Conservation (phyloP, 2,797 vertebrate genomes). For the Hafferia zeledoni region DNA sequence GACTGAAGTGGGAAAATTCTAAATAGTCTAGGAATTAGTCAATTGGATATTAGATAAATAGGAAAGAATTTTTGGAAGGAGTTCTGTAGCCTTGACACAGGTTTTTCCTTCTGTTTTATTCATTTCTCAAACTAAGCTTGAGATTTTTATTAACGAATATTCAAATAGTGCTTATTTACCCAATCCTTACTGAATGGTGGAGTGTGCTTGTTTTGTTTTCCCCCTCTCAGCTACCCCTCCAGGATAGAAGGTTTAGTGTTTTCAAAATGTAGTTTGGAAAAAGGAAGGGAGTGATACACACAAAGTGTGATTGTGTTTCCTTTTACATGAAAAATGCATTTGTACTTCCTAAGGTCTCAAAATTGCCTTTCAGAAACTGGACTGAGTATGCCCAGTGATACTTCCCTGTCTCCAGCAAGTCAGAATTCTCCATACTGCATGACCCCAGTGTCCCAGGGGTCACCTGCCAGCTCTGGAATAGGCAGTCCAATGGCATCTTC, state of each 20-base stretch:
- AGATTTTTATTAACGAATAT: neutral
- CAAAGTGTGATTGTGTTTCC: neutral
- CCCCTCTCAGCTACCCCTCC: accelerated
- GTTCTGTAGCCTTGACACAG: neutral
- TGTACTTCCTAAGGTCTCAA: neutral
- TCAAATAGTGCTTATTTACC: neutral
- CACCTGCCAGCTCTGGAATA: constrained; percentile 95
- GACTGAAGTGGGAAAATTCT: neutral
- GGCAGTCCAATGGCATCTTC: constrained; percentile 97
- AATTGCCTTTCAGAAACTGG: constrained; percentile 85
- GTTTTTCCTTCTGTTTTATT: neutral
- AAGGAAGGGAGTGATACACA: neutral
- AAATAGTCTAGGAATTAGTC: neutral
- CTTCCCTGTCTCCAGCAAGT: constrained; percentile 95
- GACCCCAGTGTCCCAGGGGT: constrained; percentile 97
- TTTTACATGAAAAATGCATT: neutral
- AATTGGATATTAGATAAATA: neutral
- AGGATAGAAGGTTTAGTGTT: neutral
- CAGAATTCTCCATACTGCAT: constrained; percentile 98
- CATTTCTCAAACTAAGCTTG: neutral
- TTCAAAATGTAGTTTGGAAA: neutral
- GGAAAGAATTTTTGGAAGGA: neutral
- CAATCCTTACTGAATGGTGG: neutral
- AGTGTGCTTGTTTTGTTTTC: neutral
- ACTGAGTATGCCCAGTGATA: constrained; percentile 93